These are phyloP conservation scores for Erethizon dorsatum DNA, from an alignment of 2,797 vertebrate species.

Conservation along the genomic window DNA sequence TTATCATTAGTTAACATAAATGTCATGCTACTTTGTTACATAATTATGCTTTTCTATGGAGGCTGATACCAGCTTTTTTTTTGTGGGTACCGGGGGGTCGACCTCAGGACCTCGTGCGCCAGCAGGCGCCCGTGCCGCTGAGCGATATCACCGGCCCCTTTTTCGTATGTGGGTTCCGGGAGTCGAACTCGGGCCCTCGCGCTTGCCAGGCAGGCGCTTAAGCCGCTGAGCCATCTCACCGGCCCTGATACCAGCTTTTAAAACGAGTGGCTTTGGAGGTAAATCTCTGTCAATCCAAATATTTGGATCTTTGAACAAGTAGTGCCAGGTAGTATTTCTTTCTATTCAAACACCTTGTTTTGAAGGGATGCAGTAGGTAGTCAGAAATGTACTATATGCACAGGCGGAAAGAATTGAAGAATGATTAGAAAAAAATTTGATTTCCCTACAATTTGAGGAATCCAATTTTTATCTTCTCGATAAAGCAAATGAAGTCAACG, in stretches of 20 bases:
- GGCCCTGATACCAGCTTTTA: background rate
- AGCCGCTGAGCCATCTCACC: no score
- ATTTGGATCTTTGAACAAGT: background rate
- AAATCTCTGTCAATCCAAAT: background rate
- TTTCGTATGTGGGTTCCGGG: no score
- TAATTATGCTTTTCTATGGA: background rate
- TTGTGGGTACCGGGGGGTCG: no score
- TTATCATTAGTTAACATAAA: background rate
- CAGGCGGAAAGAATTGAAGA: background rate
- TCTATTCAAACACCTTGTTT: background rate
- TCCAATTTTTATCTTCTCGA: slow-evolving; percentile 64
- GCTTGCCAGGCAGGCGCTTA: no score
- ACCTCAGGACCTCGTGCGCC: no score
- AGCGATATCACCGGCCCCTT: no score
- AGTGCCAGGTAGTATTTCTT: background rate
- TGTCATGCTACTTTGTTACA: background rate
- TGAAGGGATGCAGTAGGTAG: background rate
- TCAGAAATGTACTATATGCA: background rate
- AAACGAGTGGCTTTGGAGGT: slow-evolving; percentile 31
- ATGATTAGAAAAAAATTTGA: background rate
- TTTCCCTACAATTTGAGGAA: slow-evolving; percentile 13
- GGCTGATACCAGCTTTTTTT: background rate
- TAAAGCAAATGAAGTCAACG: slow-evolving; percentile 77
- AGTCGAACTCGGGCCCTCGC: no score
- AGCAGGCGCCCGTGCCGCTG: no score